Evolutionary conservation across 2,888 invertebrate species (phyloP).

Genomic region (Noctua janthe): DNA sequence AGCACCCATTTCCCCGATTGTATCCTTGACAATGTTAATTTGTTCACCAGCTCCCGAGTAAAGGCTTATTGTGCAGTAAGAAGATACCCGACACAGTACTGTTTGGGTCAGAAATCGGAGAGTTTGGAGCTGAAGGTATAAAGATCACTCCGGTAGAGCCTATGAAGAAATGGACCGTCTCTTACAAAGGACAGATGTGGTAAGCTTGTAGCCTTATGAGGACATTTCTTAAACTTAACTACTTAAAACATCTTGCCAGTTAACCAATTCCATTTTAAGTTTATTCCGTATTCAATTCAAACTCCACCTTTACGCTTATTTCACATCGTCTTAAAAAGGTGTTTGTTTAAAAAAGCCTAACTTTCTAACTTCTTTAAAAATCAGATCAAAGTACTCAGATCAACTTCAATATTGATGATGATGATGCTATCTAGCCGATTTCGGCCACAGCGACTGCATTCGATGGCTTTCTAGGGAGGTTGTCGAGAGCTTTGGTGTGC

Average conservation of each 20-base stretch:
- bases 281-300: no score
- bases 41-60: constrained; percentile 90
- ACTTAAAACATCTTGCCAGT: no score
- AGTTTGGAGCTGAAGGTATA: constrained; percentile 93
- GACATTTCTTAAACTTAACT: neutral
- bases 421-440: no score
- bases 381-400: neutral
- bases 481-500: no score
- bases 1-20: neutral
- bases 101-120: constrained; percentile 89
- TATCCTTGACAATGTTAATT: neutral
- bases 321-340: no score
- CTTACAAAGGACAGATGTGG: constrained; percentile 93
- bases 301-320: no score
- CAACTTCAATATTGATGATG: no score
- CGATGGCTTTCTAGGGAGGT: no score
- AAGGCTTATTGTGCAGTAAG: constrained; percentile 92
- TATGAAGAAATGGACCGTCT: constrained; percentile 94
- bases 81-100: constrained; percentile 93
- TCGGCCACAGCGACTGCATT: no score
- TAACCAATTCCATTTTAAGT: no score
- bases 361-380: no score
- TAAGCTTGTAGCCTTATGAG: constrained; percentile 59
- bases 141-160: constrained; percentile 92
- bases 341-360: no score